These are phyloP conservation scores for Eubucco bourcierii DNA, from an alignment of 2,113 vertebrate genomes.

Conservation along the genomic window DNA sequence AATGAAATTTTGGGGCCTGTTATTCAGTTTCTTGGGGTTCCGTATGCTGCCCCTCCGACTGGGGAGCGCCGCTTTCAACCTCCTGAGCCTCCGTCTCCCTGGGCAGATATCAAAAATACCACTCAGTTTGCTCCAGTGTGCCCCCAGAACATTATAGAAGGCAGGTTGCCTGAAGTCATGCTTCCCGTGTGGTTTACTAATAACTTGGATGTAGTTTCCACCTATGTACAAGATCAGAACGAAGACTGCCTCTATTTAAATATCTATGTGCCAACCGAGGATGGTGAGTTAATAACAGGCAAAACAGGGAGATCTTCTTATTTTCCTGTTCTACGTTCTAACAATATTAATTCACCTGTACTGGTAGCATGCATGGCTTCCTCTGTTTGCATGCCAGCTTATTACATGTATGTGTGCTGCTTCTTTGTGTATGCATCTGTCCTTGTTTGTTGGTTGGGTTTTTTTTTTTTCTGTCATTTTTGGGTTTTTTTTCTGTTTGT, in stretches of 20 bases:
- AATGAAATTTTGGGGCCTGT: slow-evolving; percentile 98
- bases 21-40: slow-evolving; percentile 95
- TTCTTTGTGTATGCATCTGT: slow-evolving; percentile 74
- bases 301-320: slow-evolving; percentile 72
- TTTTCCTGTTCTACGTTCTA: slow-evolving; percentile 75
- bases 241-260: slow-evolving; percentile 99
- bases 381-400: slow-evolving; percentile 83
- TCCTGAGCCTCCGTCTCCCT: slow-evolving; percentile 88
- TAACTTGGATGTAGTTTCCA: slow-evolving; percentile 94
- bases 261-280: slow-evolving; percentile 99
- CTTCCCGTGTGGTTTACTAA: slow-evolving; percentile 99
- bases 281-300: slow-evolving; percentile 92
- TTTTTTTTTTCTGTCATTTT: too few species aligned
- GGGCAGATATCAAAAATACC: slow-evolving; percentile 92
- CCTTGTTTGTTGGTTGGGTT: not conserved
- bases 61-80: slow-evolving; percentile 96
- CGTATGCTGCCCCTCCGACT: slow-evolving; percentile 92
- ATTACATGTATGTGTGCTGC: slow-evolving; percentile 84
- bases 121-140: slow-evolving; percentile 96
- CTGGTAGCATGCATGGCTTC: slow-evolving; percentile 86
- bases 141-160: slow-evolving; percentile 96
- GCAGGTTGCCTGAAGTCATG: slow-evolving; percentile 97
- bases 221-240: slow-evolving; percentile 97
- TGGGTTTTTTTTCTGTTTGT: not conserved
- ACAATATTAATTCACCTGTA: slow-evolving; percentile 75